phyloP scores from a whole-genome alignment of 2,113 vertebrate species.

The Mohoua ochrocephala region DNA sequence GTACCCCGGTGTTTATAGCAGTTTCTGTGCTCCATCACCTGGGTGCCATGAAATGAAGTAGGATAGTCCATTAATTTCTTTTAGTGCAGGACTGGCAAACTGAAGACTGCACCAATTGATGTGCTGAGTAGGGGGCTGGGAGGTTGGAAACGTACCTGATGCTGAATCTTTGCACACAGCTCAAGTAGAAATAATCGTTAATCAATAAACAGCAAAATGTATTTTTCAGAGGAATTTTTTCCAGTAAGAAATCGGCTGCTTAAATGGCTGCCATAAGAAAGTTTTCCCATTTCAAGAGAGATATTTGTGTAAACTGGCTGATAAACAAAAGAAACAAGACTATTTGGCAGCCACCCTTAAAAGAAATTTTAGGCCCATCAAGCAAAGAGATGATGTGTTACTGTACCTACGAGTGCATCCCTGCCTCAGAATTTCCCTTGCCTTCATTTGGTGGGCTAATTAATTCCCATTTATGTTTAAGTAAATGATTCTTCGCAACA shows the following conservation, averaged over 20 bases:
- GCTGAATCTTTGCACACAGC: background rate
- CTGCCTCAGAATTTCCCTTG: background rate
- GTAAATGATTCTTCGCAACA: background rate
- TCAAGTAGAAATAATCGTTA: background rate
- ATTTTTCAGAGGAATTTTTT: background rate
- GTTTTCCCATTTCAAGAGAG: background rate
- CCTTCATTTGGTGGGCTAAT: conserved; percentile 30
- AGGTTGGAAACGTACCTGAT: background rate
- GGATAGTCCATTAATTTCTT: conserved; percentile 30
- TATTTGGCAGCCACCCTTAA: background rate
- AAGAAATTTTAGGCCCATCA: background rate
- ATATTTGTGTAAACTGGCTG: background rate
- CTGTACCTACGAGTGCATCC: background rate
- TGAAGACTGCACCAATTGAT: background rate
- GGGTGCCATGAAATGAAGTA: background rate
- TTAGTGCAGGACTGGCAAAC: background rate
- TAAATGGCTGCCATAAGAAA: background rate
- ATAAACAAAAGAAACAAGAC: conserved; percentile 31
- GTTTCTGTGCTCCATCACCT: background rate
- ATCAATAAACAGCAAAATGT: background rate
- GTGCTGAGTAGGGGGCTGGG: background rate
- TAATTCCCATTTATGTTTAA: conserved; percentile 34
- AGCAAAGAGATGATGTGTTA: background rate
- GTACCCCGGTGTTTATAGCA: background rate
- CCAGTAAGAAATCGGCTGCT: background rate